Base-by-base conservation (phyloP, 2,888 invertebrate genomes). In the Arrhopalites spinosus region DNA sequence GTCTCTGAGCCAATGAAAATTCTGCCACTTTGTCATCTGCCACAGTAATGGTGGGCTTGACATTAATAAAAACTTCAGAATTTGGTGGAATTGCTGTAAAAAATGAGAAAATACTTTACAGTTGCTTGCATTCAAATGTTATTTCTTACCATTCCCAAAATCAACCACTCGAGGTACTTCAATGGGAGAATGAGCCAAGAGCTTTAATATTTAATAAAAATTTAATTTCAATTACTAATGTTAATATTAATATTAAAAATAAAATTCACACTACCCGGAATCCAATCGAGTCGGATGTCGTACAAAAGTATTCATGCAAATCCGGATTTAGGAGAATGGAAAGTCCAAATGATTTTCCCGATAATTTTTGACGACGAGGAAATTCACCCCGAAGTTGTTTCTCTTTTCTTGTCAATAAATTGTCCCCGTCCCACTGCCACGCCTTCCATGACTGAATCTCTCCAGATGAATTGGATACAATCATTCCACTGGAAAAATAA, bases 281-380 rank as follows among this genome's bases (percentile, higher is more conserved):
- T 1, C 79, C 81, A 66, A 74, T 73, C 17, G 78, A 76, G 72
- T 81, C 81, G 23, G 78, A 77, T 0, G 78, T 75, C 25, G 80
- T 78, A 47, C 80, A 80, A 61, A 76, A 80, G 63, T 80, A 80
- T 53, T 79, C 78, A 7, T 78, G 69, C n/a, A 78, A 45, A 66
- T 78, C 78, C 25, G 80, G 80, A 67, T 80, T 77, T n/a, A 80
- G 66, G 13, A 80, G 77, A 56, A 80, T 73, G 3, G 79, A 79
- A 2, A 81, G 59, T 7, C 80, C 80, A 1, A 73, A 78, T 0
- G 75, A 69, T 67, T 78, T 78, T 25, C 78, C 80, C 43, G 78
- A 71, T n/a, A 72, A 71, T 25, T 53, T 47, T 64, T 78, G 80
- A 13, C 78, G 63, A 25, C 78, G 73, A 8, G 80, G 79, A 27